Evolutionary conservation across 53 echinoderm and acorn worm species (phyloP).

Genomic region (Luidia sarsii): DNA sequence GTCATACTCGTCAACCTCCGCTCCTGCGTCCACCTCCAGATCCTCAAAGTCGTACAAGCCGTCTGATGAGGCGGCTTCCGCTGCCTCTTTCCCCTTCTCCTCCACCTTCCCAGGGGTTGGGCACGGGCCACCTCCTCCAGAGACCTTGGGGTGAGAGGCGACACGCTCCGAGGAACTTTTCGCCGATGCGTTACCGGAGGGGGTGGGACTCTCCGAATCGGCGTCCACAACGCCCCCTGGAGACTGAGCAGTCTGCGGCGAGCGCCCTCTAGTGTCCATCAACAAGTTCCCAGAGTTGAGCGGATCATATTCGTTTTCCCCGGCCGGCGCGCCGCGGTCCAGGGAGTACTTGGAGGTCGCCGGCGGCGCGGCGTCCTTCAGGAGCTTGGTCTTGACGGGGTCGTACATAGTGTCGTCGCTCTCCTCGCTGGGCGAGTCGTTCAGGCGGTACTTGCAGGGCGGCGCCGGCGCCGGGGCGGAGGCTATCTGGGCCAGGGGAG

Average conservation of each 20-base stretch:
- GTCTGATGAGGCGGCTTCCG: no score
- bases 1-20: slow-evolving; percentile 21
- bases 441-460: not conserved
- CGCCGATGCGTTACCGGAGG: no score
- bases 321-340: not conserved
- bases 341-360: slow-evolving; percentile 25
- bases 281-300: slow-evolving; percentile 12
- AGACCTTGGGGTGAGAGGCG: no score
- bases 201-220: no score
- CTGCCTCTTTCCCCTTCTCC: no score
- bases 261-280: no score
- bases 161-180: no score
- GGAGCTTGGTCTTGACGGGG: slow-evolving; percentile 18
- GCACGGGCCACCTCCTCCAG: no score
- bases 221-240: no score
- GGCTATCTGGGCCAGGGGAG: slow-evolving; percentile 59
- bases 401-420: slow-evolving; percentile 5
- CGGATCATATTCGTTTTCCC: slow-evolving; percentile 59
- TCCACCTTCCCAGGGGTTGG: not conserved
- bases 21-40: not conserved
- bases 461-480: not conserved
- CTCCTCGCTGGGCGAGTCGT: not conserved
- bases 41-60: slow-evolving; percentile 6
- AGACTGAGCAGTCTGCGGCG: no score
- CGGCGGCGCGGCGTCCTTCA: not conserved